phyloP scores from a whole-genome alignment of 92 coral and sea anemone species.

The Metridium senile region DNA sequence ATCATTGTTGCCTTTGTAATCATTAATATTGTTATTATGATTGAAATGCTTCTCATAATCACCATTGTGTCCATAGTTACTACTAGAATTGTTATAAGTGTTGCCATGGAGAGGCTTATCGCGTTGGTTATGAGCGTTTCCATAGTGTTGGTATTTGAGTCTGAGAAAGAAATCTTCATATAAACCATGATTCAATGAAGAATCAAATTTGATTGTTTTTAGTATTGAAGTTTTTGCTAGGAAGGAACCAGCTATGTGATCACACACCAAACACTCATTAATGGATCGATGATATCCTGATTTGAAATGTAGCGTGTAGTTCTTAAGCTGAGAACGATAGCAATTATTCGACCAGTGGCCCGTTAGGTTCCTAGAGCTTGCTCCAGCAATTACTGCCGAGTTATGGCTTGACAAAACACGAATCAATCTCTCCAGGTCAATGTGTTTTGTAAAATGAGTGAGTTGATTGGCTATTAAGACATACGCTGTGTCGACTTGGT shows the following conservation, averaged over 20 bases:
- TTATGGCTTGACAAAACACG: slow-evolving; percentile 64
- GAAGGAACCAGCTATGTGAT: slow-evolving; percentile 66
- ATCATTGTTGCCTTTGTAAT: neutral
- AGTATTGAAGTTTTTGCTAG: slow-evolving; percentile 58
- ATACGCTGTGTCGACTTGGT: slow-evolving; percentile 65
- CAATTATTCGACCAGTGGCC: slow-evolving; percentile 85
- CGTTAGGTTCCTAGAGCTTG: slow-evolving; percentile 54
- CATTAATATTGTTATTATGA: neutral
- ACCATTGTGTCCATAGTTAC: neutral
- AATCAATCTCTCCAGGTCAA: slow-evolving; percentile 61
- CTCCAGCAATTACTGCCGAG: slow-evolving; percentile 65
- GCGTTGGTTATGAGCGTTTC: neutral
- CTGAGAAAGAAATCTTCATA: slow-evolving; percentile 73
- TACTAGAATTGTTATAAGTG: neutral
- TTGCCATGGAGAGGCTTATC: neutral
- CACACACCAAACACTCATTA: slow-evolving; percentile 80
- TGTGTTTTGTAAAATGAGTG: slow-evolving; percentile 61
- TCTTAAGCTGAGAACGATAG: slow-evolving; percentile 60
- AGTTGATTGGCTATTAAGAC: slow-evolving; percentile 70
- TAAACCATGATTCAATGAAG: slow-evolving; percentile 40
- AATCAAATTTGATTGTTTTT: slow-evolving; percentile 40
- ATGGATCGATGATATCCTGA: slow-evolving; percentile 66
- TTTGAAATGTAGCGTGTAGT: slow-evolving; percentile 66
- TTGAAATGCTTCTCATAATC: too few relatives aligned
- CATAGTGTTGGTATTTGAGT: slow-evolving; percentile 32